Evolutionary conservation across 2,888 invertebrate genomes (phyloP).

Genomic region (Achlya flavicornis): DNA sequence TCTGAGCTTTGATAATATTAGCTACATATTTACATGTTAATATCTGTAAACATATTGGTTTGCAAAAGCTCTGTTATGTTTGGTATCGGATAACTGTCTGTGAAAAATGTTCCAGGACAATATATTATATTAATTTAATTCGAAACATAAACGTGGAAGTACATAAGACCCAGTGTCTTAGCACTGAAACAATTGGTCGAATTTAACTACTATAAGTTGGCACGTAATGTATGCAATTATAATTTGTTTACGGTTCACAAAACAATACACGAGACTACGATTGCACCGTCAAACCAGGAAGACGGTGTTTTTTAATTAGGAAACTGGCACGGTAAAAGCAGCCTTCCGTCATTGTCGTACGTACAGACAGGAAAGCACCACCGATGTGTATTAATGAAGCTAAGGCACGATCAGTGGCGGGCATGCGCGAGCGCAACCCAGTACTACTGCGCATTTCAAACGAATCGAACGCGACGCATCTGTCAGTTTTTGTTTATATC

Average conservation of each 20-base stretch:
- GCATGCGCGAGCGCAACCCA: constrained; percentile 64
- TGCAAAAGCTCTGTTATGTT: too few relatives aligned
- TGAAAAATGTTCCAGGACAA: too few relatives aligned
- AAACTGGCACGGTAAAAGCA: constrained; percentile 78
- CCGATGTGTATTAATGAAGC: constrained; percentile 77
- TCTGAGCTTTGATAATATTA: too few relatives aligned
- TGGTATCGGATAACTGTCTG: too few relatives aligned
- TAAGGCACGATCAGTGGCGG: constrained; percentile 60
- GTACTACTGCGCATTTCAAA: constrained; percentile 72
- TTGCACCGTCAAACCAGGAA: constrained; percentile 30
- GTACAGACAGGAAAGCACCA: constrained; percentile 76
- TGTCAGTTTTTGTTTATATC: constrained; percentile 46
- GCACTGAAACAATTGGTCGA: not conserved
- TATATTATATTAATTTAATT: too few relatives aligned
- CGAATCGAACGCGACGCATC: constrained; percentile 59
- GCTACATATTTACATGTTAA: too few relatives aligned
- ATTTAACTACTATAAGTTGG: not conserved
- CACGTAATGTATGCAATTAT: constrained; percentile 13
- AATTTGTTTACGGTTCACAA: constrained; percentile 28
- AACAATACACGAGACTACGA: constrained; percentile 31
- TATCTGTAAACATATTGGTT: too few relatives aligned
- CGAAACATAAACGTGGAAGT: too few relatives aligned
- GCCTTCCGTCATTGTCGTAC: constrained; percentile 72
- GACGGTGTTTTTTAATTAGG: constrained; percentile 75
- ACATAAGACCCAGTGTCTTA: too few relatives aligned